Evolutionary conservation across 2,797 vertebrate species (phyloP).

Genomic region (Pitangus sulphuratus): DNA sequence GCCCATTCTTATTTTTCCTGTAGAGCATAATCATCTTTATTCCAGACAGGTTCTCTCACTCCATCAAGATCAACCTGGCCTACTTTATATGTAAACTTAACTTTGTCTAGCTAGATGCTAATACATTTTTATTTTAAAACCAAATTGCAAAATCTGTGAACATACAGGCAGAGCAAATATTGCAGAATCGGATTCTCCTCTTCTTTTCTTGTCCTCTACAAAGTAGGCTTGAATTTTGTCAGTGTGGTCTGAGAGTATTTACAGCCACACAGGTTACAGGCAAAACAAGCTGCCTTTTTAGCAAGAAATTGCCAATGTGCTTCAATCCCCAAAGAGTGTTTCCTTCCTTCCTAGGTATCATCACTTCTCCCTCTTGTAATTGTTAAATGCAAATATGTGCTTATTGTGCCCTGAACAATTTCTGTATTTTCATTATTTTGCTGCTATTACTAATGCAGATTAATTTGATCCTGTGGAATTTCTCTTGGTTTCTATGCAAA

Average conservation of each 20-base stretch:
- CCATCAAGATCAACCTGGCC: constrained; percentile 50
- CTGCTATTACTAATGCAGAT: not conserved
- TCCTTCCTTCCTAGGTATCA: not conserved
- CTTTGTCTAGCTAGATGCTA: not conserved
- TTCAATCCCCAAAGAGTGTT: not conserved
- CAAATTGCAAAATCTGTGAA: not conserved
- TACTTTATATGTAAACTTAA: constrained; percentile 2
- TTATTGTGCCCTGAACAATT: not conserved
- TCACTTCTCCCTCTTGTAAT: not conserved
- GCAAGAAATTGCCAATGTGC: not conserved
- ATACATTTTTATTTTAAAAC: constrained; percentile 5
- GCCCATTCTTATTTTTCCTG: constrained; percentile 14
- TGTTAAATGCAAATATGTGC: not conserved
- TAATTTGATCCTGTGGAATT: not conserved
- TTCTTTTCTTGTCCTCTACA: not conserved
- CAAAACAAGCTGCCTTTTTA: not conserved
- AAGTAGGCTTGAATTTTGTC: not conserved
- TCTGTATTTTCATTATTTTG: constrained; percentile 2
- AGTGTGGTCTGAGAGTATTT: not conserved
- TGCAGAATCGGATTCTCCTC: not conserved
- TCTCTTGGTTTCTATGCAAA: not conserved
- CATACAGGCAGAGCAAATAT: not conserved
- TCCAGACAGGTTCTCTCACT: constrained; percentile 32
- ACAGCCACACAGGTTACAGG: not conserved
- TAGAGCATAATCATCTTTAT: constrained; percentile 32